Evolutionary conservation across 2,888 invertebrate species (phyloP), one percentile per base, ranked within the genome.

Genomic region (Microctonus hyperodae): DNA sequence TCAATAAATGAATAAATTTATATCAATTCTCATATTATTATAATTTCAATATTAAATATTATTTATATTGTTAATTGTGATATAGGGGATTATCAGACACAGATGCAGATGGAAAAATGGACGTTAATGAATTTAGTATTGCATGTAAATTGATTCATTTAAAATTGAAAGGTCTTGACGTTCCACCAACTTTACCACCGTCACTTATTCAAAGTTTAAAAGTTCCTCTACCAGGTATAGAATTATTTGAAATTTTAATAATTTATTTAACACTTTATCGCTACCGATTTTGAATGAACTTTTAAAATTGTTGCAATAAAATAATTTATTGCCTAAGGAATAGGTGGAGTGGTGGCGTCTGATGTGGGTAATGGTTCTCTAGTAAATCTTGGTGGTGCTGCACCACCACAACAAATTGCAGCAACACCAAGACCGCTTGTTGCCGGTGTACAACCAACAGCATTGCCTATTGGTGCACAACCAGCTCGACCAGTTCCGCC

Each of bases 61-160:
- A 31, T 44, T 37, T 20, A 25, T 50, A 6, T 60, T 33, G 33
- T 50, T 37, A 31, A 31, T 64, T 65, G 13, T 53, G 67, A 76
- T 83, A 78, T 84, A 89, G 96, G 95, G 88, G 88, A 11, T 85
- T 99, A 56, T 95, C 98, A 0, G 99, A 99, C 84, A 93, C 96
- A 55, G 96, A 98, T 84, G 91, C 94, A 16, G 99, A 99, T 87
- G 99, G 99, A 0, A 96, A 95, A 86, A 91, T 99, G 89, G 95
- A 98, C 79, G 90, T 96, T 63, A 92, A 93, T 78, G 99, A 99
- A 86, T 99, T 98, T 85, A 96, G 96, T 73, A 96, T 99, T 76
- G 98, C 99, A 58, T 98, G 98, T 88, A 97, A 97, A 88, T 87
- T 97, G 68, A 97, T 97, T 65, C 96, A 94, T 80, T 88, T 97